phyloP scores from a whole-genome alignment of 2,888 invertebrate species.

The Scrobipalpa atriplicella region DNA sequence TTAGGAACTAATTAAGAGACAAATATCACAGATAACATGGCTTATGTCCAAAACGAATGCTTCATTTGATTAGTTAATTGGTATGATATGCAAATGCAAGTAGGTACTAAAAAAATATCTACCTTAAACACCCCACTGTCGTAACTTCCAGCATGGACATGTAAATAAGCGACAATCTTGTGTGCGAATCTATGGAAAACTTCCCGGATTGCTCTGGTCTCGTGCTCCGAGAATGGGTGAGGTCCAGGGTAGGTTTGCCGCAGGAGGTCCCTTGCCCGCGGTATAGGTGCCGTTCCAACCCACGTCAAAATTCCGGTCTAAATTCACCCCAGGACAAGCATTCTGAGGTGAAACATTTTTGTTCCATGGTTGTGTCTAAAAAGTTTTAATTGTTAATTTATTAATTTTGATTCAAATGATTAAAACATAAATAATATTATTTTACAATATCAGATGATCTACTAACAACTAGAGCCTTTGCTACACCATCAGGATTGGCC shows the following conservation, averaged over 20 bases:
- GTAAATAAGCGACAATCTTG: slow-evolving; percentile 63
- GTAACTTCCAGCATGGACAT: slow-evolving; percentile 61
- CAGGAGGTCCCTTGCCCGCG: slow-evolving; percentile 48
- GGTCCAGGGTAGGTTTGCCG: slow-evolving; percentile 61
- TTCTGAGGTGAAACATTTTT: slow-evolving; percentile 63
- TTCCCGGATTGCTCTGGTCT: slow-evolving; percentile 59
- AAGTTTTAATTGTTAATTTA: no score
- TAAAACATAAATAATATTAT: no score
- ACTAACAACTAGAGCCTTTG: not conserved
- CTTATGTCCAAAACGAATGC: no score
- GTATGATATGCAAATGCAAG: no score
- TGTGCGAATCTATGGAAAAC: slow-evolving; percentile 63
- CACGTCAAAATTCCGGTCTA: slow-evolving; percentile 72
- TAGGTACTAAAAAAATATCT: no score
- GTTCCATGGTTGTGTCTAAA: slow-evolving; percentile 39
- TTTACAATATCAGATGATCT: not conserved
- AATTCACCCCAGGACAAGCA: slow-evolving; percentile 59
- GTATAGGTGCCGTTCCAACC: slow-evolving; percentile 52
- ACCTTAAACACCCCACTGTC: slow-evolving; percentile 45
- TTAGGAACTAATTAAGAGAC: not conserved
- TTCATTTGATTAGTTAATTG: no score
- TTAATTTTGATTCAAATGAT: no score
- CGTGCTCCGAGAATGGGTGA: slow-evolving; percentile 63
- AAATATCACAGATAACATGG: no score
- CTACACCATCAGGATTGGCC: slow-evolving; percentile 37